A percentile compares a stretch with the other conserved stretches of the same genome.
Evolutionary conservation across 2,113 vertebrate species (phyloP).

Genomic region (Gulo gulo): DNA sequence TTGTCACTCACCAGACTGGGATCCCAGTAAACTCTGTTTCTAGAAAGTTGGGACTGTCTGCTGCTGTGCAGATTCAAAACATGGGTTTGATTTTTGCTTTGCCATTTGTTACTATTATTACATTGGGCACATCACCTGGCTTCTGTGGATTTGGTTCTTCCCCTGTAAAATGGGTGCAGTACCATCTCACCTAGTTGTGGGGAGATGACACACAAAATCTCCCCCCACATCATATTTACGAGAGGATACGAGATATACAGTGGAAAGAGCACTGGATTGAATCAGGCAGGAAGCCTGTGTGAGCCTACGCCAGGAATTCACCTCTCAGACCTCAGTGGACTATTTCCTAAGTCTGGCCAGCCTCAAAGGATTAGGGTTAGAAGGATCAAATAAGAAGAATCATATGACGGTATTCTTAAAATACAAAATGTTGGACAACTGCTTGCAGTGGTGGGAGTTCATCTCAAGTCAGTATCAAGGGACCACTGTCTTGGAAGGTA

Average conservation of each 20-base stretch:
- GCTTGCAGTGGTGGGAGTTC: neutral
- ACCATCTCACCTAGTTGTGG: neutral
- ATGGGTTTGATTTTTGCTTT: slow-evolving; percentile 13
- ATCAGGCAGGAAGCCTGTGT: neutral
- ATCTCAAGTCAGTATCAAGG: neutral
- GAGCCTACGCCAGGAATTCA: neutral
- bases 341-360: neutral
- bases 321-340: neutral
- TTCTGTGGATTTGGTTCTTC: neutral
- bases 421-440: neutral
- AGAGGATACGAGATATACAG: neutral
- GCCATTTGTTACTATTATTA: neutral
- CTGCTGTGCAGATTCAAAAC: neutral
- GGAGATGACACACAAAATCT: neutral
- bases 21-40: neutral
- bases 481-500: neutral
- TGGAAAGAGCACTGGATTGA: neutral
- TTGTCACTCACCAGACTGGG: neutral
- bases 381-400: neutral
- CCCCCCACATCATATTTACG: neutral
- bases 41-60: neutral
- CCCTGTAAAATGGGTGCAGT: neutral
- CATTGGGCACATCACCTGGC: neutral
- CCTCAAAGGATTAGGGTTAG: neutral
- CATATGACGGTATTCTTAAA: neutral